Evolutionary conservation across 2,113 vertebrate genomes (phyloP).

Genomic region (Opisthocomus hoazin): DNA sequence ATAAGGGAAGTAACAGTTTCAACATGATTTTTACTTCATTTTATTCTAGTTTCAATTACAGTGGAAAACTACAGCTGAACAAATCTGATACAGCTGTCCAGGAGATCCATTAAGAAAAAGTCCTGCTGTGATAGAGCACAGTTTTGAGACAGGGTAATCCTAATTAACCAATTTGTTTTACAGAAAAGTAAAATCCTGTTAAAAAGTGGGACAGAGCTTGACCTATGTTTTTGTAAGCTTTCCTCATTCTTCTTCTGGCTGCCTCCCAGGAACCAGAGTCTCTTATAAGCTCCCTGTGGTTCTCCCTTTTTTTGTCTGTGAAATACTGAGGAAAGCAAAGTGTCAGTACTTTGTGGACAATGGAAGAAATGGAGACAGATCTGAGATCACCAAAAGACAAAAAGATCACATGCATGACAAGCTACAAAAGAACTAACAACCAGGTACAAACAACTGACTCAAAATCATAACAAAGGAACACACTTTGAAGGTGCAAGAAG

Average conservation of each 20-base stretch:
- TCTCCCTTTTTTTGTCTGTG: background rate
- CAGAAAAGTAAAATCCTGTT: background rate
- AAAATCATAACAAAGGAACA: background rate
- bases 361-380: background rate
- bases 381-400: background rate
- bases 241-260: background rate
- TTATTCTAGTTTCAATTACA: background rate
- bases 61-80: background rate
- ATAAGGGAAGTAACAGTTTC: background rate
- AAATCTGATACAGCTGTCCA: background rate
- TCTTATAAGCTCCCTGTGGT: background rate
- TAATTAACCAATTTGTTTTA: conserved; percentile 14
- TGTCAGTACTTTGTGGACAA: background rate
- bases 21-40: background rate
- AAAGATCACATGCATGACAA: background rate
- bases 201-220: background rate
- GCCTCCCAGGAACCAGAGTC: background rate
- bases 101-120: background rate
- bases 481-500: background rate
- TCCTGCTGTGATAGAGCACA: background rate
- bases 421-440: background rate
- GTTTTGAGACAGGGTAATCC: background rate
- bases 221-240: background rate
- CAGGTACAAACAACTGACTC: background rate
- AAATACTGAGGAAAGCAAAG: background rate